Base-by-base conservation (phyloP, 2,113 vertebrate species). In the Odontophorus gujanensis region DNA sequence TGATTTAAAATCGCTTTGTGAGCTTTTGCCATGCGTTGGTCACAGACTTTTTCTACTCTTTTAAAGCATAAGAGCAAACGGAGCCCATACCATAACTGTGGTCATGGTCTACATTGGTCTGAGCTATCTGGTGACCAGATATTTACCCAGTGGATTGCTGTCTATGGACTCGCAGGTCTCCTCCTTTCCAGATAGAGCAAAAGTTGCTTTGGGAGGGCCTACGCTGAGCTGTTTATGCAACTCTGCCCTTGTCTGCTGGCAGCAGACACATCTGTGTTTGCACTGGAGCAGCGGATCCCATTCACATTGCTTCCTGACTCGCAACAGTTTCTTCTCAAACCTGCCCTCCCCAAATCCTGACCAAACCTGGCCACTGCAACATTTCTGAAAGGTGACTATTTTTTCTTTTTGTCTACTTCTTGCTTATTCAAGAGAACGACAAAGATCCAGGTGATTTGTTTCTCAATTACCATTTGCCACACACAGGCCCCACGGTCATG, bases 221-320 rank as follows among this genome's bases (percentile, higher is more conserved):
- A 3, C 13, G 7, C 32, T 34, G 67, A 1, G 0, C 78, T 85
- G 84, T 91, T 91, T 80, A 63, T 57, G 69, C 34, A 91, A 57
- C 4, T 17, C 42, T 93, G 87, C 34, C 72, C 79, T 96, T 81
- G 59, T 47, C 89, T 85, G 81, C 87, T 89, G 89, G 75, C 92
- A 91, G 89, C 87, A 93, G 82, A 85, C 0, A 0, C 89, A 86
- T 93, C 59, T 71, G 45, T 50, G 50, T 87, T 91, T 92, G 87
- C 7, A 0, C 63, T 74, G 72, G 36, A 87, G 59, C 57, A 78
- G 71, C 82, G 63, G 85, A 63, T 77, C 55, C 42, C 38, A 47
- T 75, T 59, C 72, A 77, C 25, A 67, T 82, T 62, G 78, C 59
- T 95, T 87, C 78, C 66, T 75, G 48, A 36, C 67, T 77, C 80